Evolutionary conservation across 2,797 vertebrate genomes (phyloP).

Genomic region (Etheostoma perlongum): DNA sequence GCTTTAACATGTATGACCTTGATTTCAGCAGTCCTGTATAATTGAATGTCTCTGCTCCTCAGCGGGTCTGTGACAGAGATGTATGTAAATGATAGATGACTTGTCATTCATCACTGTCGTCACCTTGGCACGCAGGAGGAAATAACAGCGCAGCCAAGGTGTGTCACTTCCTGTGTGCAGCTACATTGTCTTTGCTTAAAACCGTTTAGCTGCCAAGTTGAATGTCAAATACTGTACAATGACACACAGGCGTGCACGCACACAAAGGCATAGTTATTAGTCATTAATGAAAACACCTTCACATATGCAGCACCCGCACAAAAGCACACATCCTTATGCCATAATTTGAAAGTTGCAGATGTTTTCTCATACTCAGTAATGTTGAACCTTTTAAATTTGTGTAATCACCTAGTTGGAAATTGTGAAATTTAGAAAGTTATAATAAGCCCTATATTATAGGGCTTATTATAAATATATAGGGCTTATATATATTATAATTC

Average conservation of each 20-base stretch:
- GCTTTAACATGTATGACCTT: conserved; percentile 69
- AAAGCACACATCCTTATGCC: neutral
- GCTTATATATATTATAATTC: too few species aligned
- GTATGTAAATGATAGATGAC: conserved; percentile 74
- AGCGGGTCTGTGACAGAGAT: conserved; percentile 56
- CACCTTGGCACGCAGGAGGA: conserved; percentile 68
- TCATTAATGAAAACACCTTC: neutral
- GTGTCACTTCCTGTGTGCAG: conserved; percentile 69
- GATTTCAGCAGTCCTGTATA: conserved; percentile 61
- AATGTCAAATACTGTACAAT: conserved; percentile 49
- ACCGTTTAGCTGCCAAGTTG: conserved; percentile 22
- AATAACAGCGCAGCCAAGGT: conserved; percentile 58
- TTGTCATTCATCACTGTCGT: conserved; percentile 74
- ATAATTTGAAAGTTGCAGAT: neutral
- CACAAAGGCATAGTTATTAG: conserved; percentile 14
- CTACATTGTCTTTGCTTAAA: conserved; percentile 57
- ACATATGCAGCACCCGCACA: neutral
- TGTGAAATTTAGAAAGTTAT: neutral
- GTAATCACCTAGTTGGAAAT: neutral
- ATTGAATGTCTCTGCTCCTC: conserved; percentile 59
- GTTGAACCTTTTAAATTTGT: neutral
- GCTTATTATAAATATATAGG: too few species aligned
- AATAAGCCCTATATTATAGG: too few species aligned
- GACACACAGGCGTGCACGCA: neutral
- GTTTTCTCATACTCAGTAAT: rapidly evolving